Evolutionary conservation across 2,113 vertebrate genomes (phyloP), one percentile per base, ranked within the genome.

Genomic region (Trachemys scripta): DNA sequence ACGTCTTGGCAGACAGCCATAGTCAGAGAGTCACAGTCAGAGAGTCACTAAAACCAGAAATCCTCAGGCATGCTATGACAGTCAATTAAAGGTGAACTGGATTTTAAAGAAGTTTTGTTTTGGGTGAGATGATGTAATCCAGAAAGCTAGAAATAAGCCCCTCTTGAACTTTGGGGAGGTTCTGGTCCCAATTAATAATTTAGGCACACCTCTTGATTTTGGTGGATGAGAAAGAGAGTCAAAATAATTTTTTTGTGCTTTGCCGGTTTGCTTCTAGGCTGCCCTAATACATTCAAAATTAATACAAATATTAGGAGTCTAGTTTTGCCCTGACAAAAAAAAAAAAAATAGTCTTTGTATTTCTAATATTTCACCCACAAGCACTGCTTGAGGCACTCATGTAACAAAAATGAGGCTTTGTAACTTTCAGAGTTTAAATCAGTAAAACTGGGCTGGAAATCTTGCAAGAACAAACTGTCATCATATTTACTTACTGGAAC

Each of bases 371-470:
- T 82, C 20, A 49, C 45, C 20, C 5, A 5, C 13, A 80, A 84
- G 47, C 92, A 31, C 31, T 69, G 12, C 31, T 76, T 16, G 47
- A 87, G 24, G 47, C 91, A 85, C 79, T 88, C 19, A 88, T 11
- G 11, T n/a, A 25, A 5, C 51, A 65, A n/a, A 54, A 5, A 93
- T 79, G 25, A 50, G 76, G 72, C 38, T 76, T 76, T 50, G 25
- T 14, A 49, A 5, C 27, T 49, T 49, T 29, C 27, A 29, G 3
- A 29, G 24, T 29, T 42, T 47, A 13, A 42, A 49, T 82, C 25
- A 82, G 19, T 54, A 87, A 92, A 72, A 72, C 47, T 86, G 56
- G 88, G 87, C 10, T 84, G 85, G 84, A 94, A 92, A 88, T 22
- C 88, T 75, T 11, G 7, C 47, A 94, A 91, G 90, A 90, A n/a